Conservation (phyloP, 2,797 vertebrate genomes). For the Yasuhikotakia modesta region DNA sequence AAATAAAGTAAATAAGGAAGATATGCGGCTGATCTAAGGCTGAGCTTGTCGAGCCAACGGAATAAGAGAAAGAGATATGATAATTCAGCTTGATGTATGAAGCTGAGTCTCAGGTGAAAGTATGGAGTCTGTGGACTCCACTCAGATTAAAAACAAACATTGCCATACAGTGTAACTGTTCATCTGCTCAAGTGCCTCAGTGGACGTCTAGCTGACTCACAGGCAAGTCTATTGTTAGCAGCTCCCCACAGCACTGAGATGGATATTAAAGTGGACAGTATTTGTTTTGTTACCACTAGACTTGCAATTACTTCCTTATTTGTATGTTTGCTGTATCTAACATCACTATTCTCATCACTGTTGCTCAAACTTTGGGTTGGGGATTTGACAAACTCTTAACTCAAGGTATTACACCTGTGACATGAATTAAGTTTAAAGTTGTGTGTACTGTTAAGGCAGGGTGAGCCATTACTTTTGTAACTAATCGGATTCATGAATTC, state of each 20-base stretch:
- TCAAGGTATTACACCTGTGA: not conserved
- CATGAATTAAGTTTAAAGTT: not conserved
- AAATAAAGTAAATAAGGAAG: constrained; percentile 23
- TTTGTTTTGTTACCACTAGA: constrained; percentile 8
- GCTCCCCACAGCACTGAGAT: constrained; percentile 2
- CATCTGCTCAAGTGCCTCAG: constrained; percentile 19
- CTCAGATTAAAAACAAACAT: constrained; percentile 52
- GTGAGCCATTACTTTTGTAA: too few relatives aligned
- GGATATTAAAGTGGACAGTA: constrained; percentile 33
- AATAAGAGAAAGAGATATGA: constrained; percentile 31
- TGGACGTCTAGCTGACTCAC: constrained; percentile 6
- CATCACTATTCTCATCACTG: not conserved
- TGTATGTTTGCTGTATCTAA: not conserved
- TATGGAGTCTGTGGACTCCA: constrained; percentile 39
- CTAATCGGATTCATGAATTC: too few relatives aligned
- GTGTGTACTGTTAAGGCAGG: not conserved
- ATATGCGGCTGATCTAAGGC: constrained; percentile 31
- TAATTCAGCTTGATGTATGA: constrained; percentile 33
- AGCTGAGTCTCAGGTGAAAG: constrained; percentile 37
- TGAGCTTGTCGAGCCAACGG: constrained; percentile 28
- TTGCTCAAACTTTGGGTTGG: not conserved
- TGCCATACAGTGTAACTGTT: constrained; percentile 17
- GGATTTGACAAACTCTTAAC: not conserved
- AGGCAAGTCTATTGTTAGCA: constrained; percentile 24
- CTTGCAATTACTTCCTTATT: not conserved